Evolutionary conservation across 30 jellyfish, hydroid and myxozoan genomes (phyloP), one percentile per base, ranked within the genome.

Genomic region (Aurelia aurita complex sp. Pacific): DNA sequence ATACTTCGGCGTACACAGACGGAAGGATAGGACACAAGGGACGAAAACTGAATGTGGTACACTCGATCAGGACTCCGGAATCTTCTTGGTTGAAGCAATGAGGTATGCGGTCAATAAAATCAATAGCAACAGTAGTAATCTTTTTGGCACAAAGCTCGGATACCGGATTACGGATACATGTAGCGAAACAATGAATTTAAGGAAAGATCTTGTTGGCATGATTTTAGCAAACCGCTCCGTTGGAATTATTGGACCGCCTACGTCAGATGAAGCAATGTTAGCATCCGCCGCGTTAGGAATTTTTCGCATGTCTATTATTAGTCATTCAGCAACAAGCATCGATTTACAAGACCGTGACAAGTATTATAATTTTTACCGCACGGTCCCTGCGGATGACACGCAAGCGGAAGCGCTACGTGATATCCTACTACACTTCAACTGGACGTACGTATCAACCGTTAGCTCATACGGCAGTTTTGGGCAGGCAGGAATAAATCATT

Each of bases 251-350:
- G 94, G 94, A 36, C 88, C 88, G 38, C 51, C 85, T 66, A 85
- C 94, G 7, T 85, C 94, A 29, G 94, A 85, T 55, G 94, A 85
- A 68, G 84, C 94, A 1, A 50, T 85, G 8, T 50, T 85, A 4
- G 89, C 94, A 0, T 62, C 94, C 17, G 79, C 83, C 40, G 80
- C 81, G n/a, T 51, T 85, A 16, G 78, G 89, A 15, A 65, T 85
- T 40, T 85, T 85, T 38, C 18, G 71, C 2, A 85, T 74, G 69
- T 67, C 83, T 8, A 66, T 85, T 9, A 35, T 72, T 36, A 85
- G 94, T 53, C 67, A 85, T 70, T 85, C 84, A 62, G 94, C 94
- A 13, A 85, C 94, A n/a, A 73, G 89, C n/a, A 85, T 68, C 11
- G 89, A 85, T 7, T 55, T 85, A 4, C 89, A 59, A 19, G 74